These are phyloP conservation scores for Catocala nupta DNA, from an alignment of 2,888 invertebrate genomes.

Conservation along the genomic window DNA sequence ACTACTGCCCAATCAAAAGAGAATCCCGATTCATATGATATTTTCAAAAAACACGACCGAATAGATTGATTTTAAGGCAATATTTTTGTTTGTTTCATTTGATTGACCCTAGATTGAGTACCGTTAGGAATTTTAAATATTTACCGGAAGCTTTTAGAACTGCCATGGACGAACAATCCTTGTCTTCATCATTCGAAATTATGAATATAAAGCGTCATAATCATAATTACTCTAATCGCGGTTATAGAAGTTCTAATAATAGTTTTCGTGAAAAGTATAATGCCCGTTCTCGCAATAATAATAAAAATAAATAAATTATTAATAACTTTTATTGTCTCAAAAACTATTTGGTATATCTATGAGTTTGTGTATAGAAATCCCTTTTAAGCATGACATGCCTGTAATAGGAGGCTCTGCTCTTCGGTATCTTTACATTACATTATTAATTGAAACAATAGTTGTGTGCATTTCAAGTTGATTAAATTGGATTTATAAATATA, in stretches of 20 bases:
- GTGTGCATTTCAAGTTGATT: too few species aligned
- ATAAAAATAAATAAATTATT: too few species aligned
- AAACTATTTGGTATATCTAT: too few species aligned
- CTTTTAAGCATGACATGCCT: too few species aligned
- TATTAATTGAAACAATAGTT: too few species aligned
- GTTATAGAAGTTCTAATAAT: background rate
- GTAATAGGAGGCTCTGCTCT: too few species aligned
- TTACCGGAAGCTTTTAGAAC: background rate
- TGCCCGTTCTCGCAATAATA: conserved; percentile 17
- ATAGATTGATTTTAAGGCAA: background rate
- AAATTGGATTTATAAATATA: too few species aligned
- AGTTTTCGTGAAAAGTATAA: conserved; percentile 7
- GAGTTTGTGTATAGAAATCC: too few species aligned
- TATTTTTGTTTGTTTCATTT: background rate
- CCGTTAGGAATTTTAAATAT: conserved; percentile 4
- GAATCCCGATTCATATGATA: conserved; percentile 23
- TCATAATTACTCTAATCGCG: conserved; percentile 2
- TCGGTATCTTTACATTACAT: too few species aligned
- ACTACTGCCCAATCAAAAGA: background rate
- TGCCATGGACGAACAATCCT: background rate
- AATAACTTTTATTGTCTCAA: too few species aligned
- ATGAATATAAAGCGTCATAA: conserved; percentile 6
- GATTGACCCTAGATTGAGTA: background rate
- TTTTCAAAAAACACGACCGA: conserved; percentile 26
- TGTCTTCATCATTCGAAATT: background rate